phyloP scores from a whole-genome alignment of 2,797 vertebrate species.

The Ctenochaetus hawaiiensis region DNA sequence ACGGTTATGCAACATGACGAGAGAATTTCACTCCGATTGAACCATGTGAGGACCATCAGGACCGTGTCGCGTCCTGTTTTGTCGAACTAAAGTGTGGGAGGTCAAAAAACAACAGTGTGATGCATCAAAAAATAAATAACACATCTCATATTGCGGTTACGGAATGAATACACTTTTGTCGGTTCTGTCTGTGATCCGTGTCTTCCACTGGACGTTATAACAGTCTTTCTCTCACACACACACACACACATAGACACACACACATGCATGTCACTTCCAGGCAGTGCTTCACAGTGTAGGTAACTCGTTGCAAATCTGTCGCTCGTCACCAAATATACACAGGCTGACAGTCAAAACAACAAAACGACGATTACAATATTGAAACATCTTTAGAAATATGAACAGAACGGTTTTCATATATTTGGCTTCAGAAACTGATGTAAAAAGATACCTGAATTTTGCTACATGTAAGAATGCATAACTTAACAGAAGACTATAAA shows the following conservation, averaged over 20 bases:
- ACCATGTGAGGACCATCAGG: constrained; percentile 31
- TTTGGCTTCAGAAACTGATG: constrained; percentile 83
- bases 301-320: constrained; percentile 62
- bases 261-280: constrained; percentile 35
- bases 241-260: constrained; percentile 30
- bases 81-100: constrained; percentile 14
- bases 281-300: constrained; percentile 77
- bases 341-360: constrained; percentile 57
- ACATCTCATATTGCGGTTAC: constrained; percentile 68
- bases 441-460: constrained; percentile 83
- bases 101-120: constrained; percentile 44
- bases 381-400: constrained; percentile 64
- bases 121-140: constrained; percentile 71
- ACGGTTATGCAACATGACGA: constrained; percentile 39
- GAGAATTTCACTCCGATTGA: constrained; percentile 24
- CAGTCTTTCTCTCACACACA: constrained; percentile 52
- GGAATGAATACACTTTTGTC: constrained; percentile 52
- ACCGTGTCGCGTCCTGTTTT: constrained; percentile 4
- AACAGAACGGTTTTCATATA: constrained; percentile 71
- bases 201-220: constrained; percentile 53
- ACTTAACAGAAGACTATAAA: constrained; percentile 62
- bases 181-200: constrained; percentile 43
- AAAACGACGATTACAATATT: constrained; percentile 42
- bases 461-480: constrained; percentile 76
- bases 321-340: constrained; percentile 46